Base-by-base conservation (phyloP, 2,888 invertebrate genomes). In the Orchesella flavescens region DNA sequence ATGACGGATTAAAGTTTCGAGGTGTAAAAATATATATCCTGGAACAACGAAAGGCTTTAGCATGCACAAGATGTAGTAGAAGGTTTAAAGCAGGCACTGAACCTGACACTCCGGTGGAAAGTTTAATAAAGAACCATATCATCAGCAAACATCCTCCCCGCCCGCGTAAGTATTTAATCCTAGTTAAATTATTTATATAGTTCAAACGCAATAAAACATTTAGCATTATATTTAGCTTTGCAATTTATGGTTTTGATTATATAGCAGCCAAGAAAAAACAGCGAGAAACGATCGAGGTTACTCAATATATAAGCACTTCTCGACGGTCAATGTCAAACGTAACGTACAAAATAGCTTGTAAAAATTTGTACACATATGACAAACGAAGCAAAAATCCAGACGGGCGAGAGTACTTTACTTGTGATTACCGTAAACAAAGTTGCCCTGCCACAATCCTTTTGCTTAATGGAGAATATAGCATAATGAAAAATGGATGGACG, bases 401-500 rank as follows among this genome's bases (percentile, higher is more conserved):
- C 43, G 72, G 72, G 10, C 7, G 17, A 15, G 2, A 4, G 19
- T 57, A 57, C 57, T 72, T 57, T 19, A 24, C 24, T 1, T 72
- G 72, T 43, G 72, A 57, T 19, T 55, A 55, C 15, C 72, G 55
- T 12, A 55, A 43, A 34, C 17, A 13, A 9, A 72, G 57, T 49
- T 72, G 72, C 15, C 12, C 57, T 5, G 72, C 72, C 9, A 17
- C 34, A 0, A 72, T 72, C 17, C 17, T 72, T 4, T 19, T 12
- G n/a, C 43, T 57, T 13, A 19, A 72, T 19, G 72, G 72, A 19
- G 43, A 57, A 19, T 72, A 72, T 19, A 57, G 24, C 5, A 53
- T 10, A 13, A 55, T 72, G n/a, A 3, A 15, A 13, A 72, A 59
- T 17, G 72, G 72, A 19, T 72, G 72, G 72, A 59, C 15, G 15